Evolutionary conservation across 2,113 vertebrate species (phyloP), one percentile per base, ranked within the genome.

Genomic region (Dunckerocampus dactyliophorus): DNA sequence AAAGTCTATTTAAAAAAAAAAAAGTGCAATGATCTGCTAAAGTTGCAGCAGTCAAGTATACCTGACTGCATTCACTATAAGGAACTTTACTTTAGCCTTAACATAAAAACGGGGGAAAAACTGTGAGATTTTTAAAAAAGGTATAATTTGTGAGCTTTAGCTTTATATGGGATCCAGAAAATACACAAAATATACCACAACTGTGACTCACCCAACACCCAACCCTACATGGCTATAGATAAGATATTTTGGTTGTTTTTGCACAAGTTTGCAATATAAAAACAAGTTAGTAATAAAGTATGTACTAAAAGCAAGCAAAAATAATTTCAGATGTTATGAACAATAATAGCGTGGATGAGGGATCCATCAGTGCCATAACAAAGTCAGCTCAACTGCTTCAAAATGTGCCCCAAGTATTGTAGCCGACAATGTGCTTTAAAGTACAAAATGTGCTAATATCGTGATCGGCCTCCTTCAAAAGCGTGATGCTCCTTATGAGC

Each of bases 401-500:
- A 72, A 60, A 54, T 64, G 24, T 70, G 16, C 49, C 62, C n/a
- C 20, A 34, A 39, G 65, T 59, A 63, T 55, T 47, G 67, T 46
- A n/a, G 16, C 52, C 57, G 3, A 43, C 65, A 72, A 73, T 53
- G 71, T 8, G 14, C 48, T 28, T 14, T 47, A 76, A 83, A 85
- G 86, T 87, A 80, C 82, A 88, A 80, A 84, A 74, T 62, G 62
- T 71, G 82, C 92, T 92, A 94, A 85, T 90, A 92, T 83, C 92
- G 92, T 79, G 91, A 89, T 81, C 84, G 87, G 47, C 90, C 92
- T 78, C 95, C 94, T 93, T 98, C 96, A 85, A 99, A 98, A 75
- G 96, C 95, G 55, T 92, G 94, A 80, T 98, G 95, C 71, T 99
- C 94, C 92, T 93, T 90, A 53, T 98, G 95, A 62, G 95, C 95